Evolutionary conservation across 2,888 invertebrate genomes (phyloP).

Genomic region (Eueremaeus valkanovi): DNA sequence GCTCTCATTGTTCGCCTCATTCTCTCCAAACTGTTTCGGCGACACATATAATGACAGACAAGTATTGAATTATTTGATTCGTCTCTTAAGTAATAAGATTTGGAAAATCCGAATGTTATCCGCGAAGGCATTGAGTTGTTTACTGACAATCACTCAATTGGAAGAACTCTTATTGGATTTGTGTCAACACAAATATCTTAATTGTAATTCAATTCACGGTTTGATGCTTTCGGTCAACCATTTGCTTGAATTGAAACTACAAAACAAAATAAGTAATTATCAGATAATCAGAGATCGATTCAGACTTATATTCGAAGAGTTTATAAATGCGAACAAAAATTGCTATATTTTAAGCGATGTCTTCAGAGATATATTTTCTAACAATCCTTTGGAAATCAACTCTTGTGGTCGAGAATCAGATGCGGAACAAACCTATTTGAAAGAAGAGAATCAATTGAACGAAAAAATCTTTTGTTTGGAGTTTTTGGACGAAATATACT

Average conservation of each 20-base stretch:
- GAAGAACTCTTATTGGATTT: background rate
- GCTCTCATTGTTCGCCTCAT: constrained; percentile 34
- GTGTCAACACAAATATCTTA: background rate
- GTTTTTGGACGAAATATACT: background rate
- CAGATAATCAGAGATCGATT: background rate
- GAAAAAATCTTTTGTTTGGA: background rate
- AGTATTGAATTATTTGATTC: constrained; percentile 13
- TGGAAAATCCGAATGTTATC: constrained; percentile 40
- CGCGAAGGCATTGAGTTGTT: constrained; percentile 32
- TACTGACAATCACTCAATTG: constrained; percentile 23
- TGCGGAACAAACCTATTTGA: background rate
- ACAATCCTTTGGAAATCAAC: background rate
- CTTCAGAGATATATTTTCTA: background rate
- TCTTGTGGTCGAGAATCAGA: background rate
- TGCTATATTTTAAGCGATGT: constrained; percentile 5
- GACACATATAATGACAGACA: background rate
- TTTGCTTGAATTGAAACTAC: constrained; percentile 33
- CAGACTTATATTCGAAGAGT: background rate
- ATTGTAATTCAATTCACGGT: constrained; percentile 34
- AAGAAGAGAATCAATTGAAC: too few species aligned
- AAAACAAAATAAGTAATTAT: background rate
- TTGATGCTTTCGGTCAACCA: constrained; percentile 26
- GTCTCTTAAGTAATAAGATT: constrained; percentile 19
- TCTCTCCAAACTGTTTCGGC: constrained; percentile 15
- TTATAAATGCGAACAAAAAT: background rate